Evolutionary conservation across 2,797 vertebrate genomes (phyloP).

Genomic region (Triplophysa yarkandensis): DNA sequence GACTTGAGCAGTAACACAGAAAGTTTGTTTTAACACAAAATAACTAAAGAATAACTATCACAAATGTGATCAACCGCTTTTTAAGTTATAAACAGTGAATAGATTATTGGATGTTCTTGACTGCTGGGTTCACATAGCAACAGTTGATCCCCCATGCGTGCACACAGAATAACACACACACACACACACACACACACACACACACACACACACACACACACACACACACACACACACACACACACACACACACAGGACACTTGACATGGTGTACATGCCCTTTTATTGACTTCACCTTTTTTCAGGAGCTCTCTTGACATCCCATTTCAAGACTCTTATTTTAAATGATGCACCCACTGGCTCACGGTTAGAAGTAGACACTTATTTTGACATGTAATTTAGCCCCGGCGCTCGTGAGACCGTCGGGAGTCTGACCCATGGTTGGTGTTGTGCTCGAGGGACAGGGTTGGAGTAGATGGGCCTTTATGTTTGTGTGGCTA

Average conservation of each 20-base stretch:
- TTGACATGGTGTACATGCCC: slow-evolving; percentile 66
- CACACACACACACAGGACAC: slow-evolving; percentile 10
- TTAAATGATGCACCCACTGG: slow-evolving; percentile 58
- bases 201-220: too few species aligned
- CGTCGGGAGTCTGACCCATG: slow-evolving; percentile 55
- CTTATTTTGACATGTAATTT: slow-evolving; percentile 70
- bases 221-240: too few species aligned
- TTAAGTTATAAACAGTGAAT: too few species aligned
- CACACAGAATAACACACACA: too few species aligned
- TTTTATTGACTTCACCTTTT: slow-evolving; percentile 51
- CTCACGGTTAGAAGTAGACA: slow-evolving; percentile 52
- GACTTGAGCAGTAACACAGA: slow-evolving; percentile 54
- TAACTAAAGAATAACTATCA: too few species aligned
- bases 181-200: too few species aligned
- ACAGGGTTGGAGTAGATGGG: slow-evolving; percentile 39
- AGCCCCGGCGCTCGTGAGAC: slow-evolving; percentile 55
- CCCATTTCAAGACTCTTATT: slow-evolving; percentile 53
- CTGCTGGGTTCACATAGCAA: not conserved
- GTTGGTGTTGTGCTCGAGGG: slow-evolving; percentile 46
- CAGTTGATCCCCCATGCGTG: slow-evolving; percentile 7
- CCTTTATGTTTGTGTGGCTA: slow-evolving; percentile 71
- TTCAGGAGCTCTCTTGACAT: slow-evolving; percentile 43
- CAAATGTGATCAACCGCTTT: too few species aligned
- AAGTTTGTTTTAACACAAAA: slow-evolving; percentile 49
- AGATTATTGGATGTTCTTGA: too few species aligned